Evolutionary conservation across 2,113 vertebrate genomes (phyloP).

Genomic region (Lepidothrix coronata): DNA sequence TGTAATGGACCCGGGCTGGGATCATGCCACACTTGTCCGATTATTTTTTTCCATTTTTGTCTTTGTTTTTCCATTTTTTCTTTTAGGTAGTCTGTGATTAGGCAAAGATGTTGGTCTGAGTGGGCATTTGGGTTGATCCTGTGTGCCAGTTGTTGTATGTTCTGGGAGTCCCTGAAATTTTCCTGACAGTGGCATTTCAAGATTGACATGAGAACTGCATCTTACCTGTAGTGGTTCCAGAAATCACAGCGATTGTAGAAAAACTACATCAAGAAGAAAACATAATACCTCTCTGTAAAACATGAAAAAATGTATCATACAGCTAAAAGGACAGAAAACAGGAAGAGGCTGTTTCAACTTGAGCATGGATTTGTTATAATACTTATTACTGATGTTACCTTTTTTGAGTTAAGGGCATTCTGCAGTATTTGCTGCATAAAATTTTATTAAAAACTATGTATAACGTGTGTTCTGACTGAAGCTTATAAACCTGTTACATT

Average conservation of each 20-base stretch:
- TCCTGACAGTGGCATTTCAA: not conserved
- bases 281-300: not conserved
- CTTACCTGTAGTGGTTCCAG: not conserved
- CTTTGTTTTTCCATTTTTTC: not conserved
- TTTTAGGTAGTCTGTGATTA: not conserved
- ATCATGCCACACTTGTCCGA: not conserved
- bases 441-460: not conserved
- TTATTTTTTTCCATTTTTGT: not conserved
- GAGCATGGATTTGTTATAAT: not conserved
- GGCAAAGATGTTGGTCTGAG: not conserved
- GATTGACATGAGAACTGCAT: not conserved
- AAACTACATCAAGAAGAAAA: not conserved
- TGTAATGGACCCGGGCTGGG: not conserved
- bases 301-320: not conserved
- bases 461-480: not conserved
- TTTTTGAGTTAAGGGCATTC: constrained; percentile 18
- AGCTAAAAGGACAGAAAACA: not conserved
- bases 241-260: not conserved
- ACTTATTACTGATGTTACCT: not conserved
- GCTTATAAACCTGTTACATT: not conserved
- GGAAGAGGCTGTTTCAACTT: not conserved
- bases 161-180: not conserved
- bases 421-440: constrained; percentile 16
- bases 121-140: not conserved
- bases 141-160: not conserved